Evolutionary conservation across 2,888 invertebrate genomes (phyloP).

Genomic region (Caenorhabditis sp.): DNA sequence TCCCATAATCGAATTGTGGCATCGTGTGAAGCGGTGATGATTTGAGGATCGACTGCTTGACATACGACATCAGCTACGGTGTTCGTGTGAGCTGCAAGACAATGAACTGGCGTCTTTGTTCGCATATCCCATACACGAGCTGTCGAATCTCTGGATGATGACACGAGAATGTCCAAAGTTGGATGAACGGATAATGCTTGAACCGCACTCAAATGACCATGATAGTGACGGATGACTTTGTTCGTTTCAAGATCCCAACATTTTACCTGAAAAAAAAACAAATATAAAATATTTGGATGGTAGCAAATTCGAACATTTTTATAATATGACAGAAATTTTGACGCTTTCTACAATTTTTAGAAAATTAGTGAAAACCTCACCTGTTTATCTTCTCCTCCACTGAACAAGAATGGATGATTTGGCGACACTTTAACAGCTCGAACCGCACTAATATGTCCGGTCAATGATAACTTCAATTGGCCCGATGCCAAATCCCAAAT

Average conservation of each 20-base stretch:
- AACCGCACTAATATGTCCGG: constrained; percentile 97
- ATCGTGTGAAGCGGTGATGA: constrained; percentile 79
- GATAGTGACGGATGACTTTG: constrained; percentile 90
- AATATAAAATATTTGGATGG: too few relatives aligned
- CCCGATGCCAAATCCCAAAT: constrained; percentile 98
- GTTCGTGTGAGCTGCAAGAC: constrained; percentile 92
- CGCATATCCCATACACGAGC: constrained; percentile 97
- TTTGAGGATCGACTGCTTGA: constrained; percentile 90
- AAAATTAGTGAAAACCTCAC: constrained; percentile 25
- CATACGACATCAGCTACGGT: constrained; percentile 93
- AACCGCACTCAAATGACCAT: constrained; percentile 96
- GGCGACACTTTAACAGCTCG: constrained; percentile 91
- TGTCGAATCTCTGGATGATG: constrained; percentile 92
- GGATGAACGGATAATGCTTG: constrained; percentile 91
- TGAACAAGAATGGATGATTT: constrained; percentile 96
- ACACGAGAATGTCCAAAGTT: constrained; percentile 89
- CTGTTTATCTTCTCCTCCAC: constrained; percentile 97
- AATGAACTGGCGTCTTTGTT: constrained; percentile 97
- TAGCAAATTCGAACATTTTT: too few relatives aligned
- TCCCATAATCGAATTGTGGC: constrained; percentile 97
- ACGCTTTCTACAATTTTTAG: too few relatives aligned
- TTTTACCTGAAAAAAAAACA: constrained; percentile 78
- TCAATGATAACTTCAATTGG: constrained; percentile 92
- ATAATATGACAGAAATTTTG: too few relatives aligned
- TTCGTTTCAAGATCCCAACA: constrained; percentile 99